Percentiles rank a stretch among this genome's conserved stretches.
Conservation (phyloP, 1,140 invertebrate genomes). For the Drosophila melanica region DNA sequence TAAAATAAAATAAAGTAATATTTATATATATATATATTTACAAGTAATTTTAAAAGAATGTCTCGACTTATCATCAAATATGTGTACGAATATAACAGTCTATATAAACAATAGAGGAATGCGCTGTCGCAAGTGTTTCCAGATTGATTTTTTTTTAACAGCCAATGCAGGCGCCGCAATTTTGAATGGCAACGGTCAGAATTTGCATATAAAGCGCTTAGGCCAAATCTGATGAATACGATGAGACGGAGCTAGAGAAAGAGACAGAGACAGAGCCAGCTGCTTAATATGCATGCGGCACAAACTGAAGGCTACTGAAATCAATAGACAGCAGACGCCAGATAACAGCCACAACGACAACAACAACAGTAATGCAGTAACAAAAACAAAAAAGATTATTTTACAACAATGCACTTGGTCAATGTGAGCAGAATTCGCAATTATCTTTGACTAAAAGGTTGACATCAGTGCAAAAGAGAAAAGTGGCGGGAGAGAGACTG, state of each 20-base stretch:
- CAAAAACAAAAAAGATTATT: slow-evolving; percentile 48
- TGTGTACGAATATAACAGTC: neutral
- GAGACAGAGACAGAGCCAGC: slow-evolving; percentile 5
- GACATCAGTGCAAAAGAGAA: slow-evolving; percentile 13
- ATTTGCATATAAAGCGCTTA: slow-evolving; percentile 68
- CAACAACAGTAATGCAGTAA: slow-evolving; percentile 5
- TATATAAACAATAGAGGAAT: neutral
- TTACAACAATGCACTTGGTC: slow-evolving; percentile 59
- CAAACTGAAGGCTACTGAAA: slow-evolving; percentile 73
- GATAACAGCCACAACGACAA: slow-evolving; percentile 8
- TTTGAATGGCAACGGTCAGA: slow-evolving; percentile 65
- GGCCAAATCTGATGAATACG: slow-evolving; percentile 27
- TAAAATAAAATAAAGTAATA: slow-evolving; percentile 1
- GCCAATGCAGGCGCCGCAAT: slow-evolving; percentile 46
- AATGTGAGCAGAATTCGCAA: slow-evolving; percentile 65
- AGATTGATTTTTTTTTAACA: slow-evolving; percentile 4
- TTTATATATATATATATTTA: neutral
- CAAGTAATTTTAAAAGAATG: slow-evolving; percentile 1
- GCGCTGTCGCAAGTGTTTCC: neutral
- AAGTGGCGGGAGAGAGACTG: slow-evolving; percentile 7
- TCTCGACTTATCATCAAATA: slow-evolving; percentile 26
- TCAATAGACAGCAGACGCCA: slow-evolving; percentile 59
- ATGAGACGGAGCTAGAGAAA: neutral
- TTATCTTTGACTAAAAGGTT: slow-evolving; percentile 25
- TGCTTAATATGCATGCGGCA: slow-evolving; percentile 66